phyloP scores from a whole-genome alignment of 2,797 vertebrate genomes.

The Muscicapa striata region DNA sequence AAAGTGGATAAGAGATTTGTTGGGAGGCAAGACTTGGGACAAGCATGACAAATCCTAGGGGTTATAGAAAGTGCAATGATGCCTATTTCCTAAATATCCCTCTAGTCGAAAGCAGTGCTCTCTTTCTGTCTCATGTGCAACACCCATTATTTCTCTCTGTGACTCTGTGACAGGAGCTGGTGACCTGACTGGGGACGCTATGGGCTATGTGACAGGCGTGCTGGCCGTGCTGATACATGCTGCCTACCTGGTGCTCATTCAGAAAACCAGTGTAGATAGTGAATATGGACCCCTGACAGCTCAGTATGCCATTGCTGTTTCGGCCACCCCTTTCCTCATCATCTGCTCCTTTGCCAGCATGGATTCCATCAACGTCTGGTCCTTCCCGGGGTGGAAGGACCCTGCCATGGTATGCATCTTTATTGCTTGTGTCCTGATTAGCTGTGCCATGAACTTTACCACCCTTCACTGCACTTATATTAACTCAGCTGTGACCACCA shows the following conservation, averaged over 20 bases:
- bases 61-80: not conserved
- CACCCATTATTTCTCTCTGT: not conserved
- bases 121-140: not conserved
- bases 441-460: conserved; percentile 99
- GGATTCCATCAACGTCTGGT: conserved; percentile 91
- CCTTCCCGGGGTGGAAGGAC: conserved; percentile 91
- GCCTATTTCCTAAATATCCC: not conserved
- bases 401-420: conserved; percentile 88
- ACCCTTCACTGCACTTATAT: conserved; percentile 98
- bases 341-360: conserved; percentile 89
- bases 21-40: not conserved
- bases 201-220: conserved; percentile 93
- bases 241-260: conserved; percentile 95
- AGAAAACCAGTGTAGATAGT: conserved; percentile 90
- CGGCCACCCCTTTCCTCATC: conserved; percentile 85
- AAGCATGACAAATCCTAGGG: not conserved
- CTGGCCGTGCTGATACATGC: conserved; percentile 94
- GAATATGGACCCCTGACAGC: conserved; percentile 92
- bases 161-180: conserved; percentile 85
- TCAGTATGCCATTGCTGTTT: conserved; percentile 93
- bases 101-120: not conserved
- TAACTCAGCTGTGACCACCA: conserved; percentile 98
- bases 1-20: not conserved
- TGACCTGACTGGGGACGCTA: conserved; percentile 91
- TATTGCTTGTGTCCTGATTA: conserved; percentile 86